Conservation (phyloP, 1,140 invertebrate species). For the Aradophagus sp. region DNA sequence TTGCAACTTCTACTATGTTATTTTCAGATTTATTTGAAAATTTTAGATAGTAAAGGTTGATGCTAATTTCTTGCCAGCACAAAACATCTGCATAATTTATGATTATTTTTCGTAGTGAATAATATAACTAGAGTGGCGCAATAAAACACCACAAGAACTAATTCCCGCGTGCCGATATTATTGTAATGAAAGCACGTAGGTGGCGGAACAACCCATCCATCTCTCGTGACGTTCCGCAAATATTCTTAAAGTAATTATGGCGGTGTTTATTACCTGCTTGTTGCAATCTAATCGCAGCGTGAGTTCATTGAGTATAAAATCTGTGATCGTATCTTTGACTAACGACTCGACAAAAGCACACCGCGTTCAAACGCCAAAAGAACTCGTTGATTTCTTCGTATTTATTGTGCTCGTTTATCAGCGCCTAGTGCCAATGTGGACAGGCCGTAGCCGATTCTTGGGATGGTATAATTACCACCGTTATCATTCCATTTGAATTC, state of each 20-base stretch:
- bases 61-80: no score
- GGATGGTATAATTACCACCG: slow-evolving; percentile 47
- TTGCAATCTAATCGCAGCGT: slow-evolving; percentile 56
- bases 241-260: slow-evolving; percentile 55
- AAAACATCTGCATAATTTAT: no score
- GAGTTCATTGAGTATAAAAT: slow-evolving; percentile 59
- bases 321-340: slow-evolving; percentile 40
- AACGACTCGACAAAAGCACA: slow-evolving; percentile 33
- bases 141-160: no score
- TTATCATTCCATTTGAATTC: slow-evolving; percentile 50
- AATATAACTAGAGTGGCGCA: no score
- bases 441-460: slow-evolving; percentile 29
- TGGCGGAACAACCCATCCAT: slow-evolving; percentile 37
- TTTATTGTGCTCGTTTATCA: slow-evolving; percentile 53
- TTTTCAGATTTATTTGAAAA: no score
- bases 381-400: slow-evolving; percentile 34
- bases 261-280: slow-evolving; percentile 55
- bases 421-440: slow-evolving; percentile 40
- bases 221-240: slow-evolving; percentile 41
- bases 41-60: no score
- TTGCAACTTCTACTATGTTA: no score
- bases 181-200: slow-evolving; percentile 38
- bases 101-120: no score
- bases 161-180: slow-evolving; percentile 28
- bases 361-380: slow-evolving; percentile 32